Evolutionary conservation across 2,797 vertebrate genomes (phyloP), one percentile per base, ranked within the genome.

Genomic region (Enteromius radiatus): DNA sequence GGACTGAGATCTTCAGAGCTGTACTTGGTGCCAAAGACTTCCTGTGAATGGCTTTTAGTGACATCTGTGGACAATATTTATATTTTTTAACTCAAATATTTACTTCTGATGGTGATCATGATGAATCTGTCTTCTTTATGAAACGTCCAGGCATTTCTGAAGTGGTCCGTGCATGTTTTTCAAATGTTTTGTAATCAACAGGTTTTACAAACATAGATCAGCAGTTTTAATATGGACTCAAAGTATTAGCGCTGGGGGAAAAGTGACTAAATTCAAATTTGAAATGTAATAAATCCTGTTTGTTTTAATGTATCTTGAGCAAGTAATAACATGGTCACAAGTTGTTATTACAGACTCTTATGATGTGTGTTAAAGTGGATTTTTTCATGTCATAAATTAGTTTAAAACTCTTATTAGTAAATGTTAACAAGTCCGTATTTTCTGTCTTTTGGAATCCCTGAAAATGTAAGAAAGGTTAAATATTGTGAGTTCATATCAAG

Each of bases 21-120:
- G 67, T 56, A 61, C 31, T 59, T 61, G 74, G 80, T 88, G 86
- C 84, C 87, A 84, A 83, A 87, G 84, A 65, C 9, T 33, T 63
- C 21, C 10, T 8, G 21, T n/a, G 52, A n/a, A 21, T 52, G 19
- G 49, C 7, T 52, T 52, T 9, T 3, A 9, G 19, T 9, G 49
- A 9, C 38, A 8, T 63, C 36, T 59, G 26, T 69, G 33, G 26
- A 49, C 8, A 26, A 69, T 80, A 70, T 38, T 54, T 80, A 26
- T 28, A 21, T 59, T 33, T 71, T 80, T 70, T n/a, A 23, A 38
- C 19, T 65, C 21, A 10, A 64, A 70, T 12, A 41, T 61, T 70
- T 17, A 10, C 19, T 52, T 52, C 49, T 21, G 49, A 52, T 21
- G 49, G 6, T 7, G 17, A 52, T 17, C 3, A 15, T 17, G 15